These are phyloP conservation scores for Aegithalos caudatus DNA, from an alignment of 2,113 vertebrate genomes.

Conservation along the genomic window DNA sequence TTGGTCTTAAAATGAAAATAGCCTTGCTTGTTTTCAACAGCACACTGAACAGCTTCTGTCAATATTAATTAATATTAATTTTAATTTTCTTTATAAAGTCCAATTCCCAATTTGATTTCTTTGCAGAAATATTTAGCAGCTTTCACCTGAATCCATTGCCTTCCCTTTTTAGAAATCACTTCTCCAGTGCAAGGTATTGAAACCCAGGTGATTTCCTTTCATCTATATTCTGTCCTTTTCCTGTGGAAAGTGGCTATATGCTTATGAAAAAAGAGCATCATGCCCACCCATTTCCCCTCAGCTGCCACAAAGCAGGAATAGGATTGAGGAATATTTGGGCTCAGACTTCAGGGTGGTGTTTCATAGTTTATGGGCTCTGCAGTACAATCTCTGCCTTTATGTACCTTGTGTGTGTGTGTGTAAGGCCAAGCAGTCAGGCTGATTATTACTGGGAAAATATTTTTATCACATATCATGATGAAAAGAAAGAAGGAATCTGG, in stretches of 20 bases:
- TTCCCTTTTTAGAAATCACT: not conserved
- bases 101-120: slow-evolving; percentile 15
- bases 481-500: not conserved
- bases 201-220: not conserved
- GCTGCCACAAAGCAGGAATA: not conserved
- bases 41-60: slow-evolving; percentile 9
- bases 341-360: accelerated
- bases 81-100: slow-evolving; percentile 27
- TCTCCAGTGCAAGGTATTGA: not conserved
- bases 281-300: not conserved
- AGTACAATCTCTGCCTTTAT: not conserved
- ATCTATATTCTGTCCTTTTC: not conserved
- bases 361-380: not conserved
- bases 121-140: slow-evolving; percentile 7
- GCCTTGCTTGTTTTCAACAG: slow-evolving; percentile 10
- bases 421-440: not conserved
- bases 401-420: not conserved
- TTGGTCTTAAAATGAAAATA: slow-evolving; percentile 47
- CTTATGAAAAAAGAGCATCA: not conserved
- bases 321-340: not conserved
- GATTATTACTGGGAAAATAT: not conserved
- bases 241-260: not conserved
- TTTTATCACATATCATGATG: not conserved
- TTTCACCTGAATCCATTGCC: not conserved
- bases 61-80: too few species aligned